Conservation (phyloP, 2,888 invertebrate species). For the Halictus ligatus region DNA sequence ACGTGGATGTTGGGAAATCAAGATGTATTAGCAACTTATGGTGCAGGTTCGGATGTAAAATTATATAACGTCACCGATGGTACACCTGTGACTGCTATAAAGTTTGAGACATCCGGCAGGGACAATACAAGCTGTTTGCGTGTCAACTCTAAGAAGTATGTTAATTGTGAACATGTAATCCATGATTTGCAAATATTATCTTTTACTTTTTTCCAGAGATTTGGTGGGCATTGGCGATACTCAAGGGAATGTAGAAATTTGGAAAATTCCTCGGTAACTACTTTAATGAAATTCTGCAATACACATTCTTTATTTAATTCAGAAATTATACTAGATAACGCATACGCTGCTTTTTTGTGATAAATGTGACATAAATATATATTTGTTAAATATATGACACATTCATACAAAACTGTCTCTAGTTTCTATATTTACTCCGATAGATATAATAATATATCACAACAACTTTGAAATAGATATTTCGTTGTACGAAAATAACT, state of each 20-base stretch:
- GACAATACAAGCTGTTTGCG: conserved; percentile 76
- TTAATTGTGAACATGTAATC: neutral
- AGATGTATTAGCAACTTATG: conserved; percentile 79
- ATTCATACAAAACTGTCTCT: conserved; percentile 22
- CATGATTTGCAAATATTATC: neutral
- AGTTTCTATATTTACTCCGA: neutral
- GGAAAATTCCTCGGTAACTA: conserved; percentile 75
- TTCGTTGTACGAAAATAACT: conserved; percentile 22
- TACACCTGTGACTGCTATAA: conserved; percentile 69
- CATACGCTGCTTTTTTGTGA: conserved; percentile 18
- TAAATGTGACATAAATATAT: neutral
- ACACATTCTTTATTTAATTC: neutral
- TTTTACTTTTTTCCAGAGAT: conserved; percentile 73
- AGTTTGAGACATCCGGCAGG: conserved; percentile 73
- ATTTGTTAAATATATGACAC: conserved; percentile 38
- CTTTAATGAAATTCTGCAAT: conserved; percentile 6
- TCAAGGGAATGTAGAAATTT: conserved; percentile 78
- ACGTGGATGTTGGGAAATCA: conserved; percentile 78
- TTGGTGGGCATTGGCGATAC: conserved; percentile 78
- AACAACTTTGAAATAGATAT: neutral
- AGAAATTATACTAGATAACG: conserved; percentile 3
- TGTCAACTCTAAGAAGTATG: conserved; percentile 80
- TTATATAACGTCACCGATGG: conserved; percentile 78
- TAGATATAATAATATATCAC: neutral
- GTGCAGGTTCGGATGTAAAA: conserved; percentile 76